Conservation (phyloP, 2,888 invertebrate species). For the Drosophila meridiana region DNA sequence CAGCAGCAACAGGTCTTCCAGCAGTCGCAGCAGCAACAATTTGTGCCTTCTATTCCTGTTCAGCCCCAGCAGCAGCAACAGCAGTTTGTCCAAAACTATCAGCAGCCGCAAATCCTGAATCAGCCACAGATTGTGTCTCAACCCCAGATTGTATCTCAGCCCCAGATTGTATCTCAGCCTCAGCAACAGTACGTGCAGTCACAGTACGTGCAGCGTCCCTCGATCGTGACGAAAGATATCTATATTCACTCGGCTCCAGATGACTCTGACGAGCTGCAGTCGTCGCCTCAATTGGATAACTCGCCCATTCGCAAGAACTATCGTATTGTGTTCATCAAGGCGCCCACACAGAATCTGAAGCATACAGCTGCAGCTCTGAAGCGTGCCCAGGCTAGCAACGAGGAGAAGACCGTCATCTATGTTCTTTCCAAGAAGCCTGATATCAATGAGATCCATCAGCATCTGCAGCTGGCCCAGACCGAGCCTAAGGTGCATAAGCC, state of each 20-base stretch:
- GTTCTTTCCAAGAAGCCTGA: slow-evolving; percentile 84
- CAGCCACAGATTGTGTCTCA: slow-evolving; percentile 42
- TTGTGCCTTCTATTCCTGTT: slow-evolving; percentile 21
- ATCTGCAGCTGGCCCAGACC: slow-evolving; percentile 87
- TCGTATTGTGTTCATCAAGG: slow-evolving; percentile 85
- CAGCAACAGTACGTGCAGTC: slow-evolving; percentile 52
- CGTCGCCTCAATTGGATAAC: slow-evolving; percentile 57
- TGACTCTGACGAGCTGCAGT: slow-evolving; percentile 76
- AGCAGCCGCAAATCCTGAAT: slow-evolving; percentile 36
- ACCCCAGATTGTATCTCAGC: slow-evolving; percentile 37
- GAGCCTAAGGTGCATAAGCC: slow-evolving; percentile 82
- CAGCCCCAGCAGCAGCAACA: slow-evolving; percentile 37
- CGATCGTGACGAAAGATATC: slow-evolving; percentile 83
- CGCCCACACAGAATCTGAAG: slow-evolving; percentile 84
- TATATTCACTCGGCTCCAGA: slow-evolving; percentile 84
- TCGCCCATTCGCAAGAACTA: slow-evolving; percentile 83
- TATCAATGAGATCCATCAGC: slow-evolving; percentile 86
- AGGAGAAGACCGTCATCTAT: slow-evolving; percentile 85
- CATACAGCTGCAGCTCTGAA: slow-evolving; percentile 83
- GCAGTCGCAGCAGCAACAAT: slow-evolving; percentile 44
- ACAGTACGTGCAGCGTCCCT: slow-evolving; percentile 70
- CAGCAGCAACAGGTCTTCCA: slow-evolving; percentile 37
- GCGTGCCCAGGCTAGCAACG: slow-evolving; percentile 78
- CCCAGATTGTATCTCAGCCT: slow-evolving; percentile 39
- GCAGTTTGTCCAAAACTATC: slow-evolving; percentile 40